These are phyloP conservation scores for Thalassoma bifasciatum DNA, from an alignment of 2,113 vertebrate genomes.

Conservation along the genomic window DNA sequence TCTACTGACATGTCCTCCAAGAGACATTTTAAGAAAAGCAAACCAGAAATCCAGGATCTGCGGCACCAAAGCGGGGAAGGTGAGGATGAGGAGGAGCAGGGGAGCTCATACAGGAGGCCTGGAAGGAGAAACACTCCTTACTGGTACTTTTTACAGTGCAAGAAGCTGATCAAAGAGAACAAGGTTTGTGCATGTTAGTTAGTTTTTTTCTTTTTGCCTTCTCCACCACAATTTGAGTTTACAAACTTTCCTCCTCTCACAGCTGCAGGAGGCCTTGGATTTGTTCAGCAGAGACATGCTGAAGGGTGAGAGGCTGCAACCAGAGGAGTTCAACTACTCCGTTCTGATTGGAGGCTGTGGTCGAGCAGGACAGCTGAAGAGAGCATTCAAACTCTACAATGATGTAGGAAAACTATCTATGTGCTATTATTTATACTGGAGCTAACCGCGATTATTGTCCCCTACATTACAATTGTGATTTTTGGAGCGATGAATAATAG, in stretches of 20 bases:
- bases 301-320: slow-evolving; percentile 86
- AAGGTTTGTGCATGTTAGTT: slow-evolving; percentile 87
- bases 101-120: not conserved
- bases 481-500: too few relatives aligned
- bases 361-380: slow-evolving; percentile 89
- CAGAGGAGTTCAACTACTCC: slow-evolving; percentile 91
- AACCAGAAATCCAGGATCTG: slow-evolving; percentile 74
- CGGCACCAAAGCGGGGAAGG: slow-evolving; percentile 34
- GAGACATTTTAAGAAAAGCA: slow-evolving; percentile 84
- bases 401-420: slow-evolving; percentile 84
- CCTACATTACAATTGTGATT: too few relatives aligned
- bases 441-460: too few relatives aligned
- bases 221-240: not conserved
- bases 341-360: slow-evolving; percentile 94
- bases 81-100: not conserved
- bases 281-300: slow-evolving; percentile 93
- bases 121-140: slow-evolving; percentile 85
- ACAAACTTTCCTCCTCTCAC: not conserved
- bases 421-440: too few relatives aligned
- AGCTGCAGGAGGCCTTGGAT: slow-evolving; percentile 91
- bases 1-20: slow-evolving; percentile 70
- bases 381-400: slow-evolving; percentile 93
- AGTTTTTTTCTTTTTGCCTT: not conserved
- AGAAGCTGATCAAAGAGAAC: slow-evolving; percentile 87
- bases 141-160: slow-evolving; percentile 94